These are phyloP conservation scores for Drosophila suzukii DNA, from an alignment of 1,140 invertebrate genomes.

Conservation along the genomic window DNA sequence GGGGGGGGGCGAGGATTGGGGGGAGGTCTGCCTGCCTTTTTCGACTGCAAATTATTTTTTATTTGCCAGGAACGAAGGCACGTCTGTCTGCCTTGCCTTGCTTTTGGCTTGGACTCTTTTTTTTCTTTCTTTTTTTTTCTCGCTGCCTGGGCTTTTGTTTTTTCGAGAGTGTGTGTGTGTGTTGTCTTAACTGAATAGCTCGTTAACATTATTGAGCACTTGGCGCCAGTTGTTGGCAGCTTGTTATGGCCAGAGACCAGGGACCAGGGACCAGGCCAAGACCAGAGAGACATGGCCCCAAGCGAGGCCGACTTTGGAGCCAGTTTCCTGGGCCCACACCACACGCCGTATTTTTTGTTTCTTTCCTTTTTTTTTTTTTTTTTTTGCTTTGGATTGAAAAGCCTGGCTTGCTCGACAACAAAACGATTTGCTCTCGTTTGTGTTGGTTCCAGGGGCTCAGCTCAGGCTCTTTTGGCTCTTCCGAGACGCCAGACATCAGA, in stretches of 20 bases:
- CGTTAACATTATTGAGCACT: slow-evolving; percentile 84
- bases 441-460: slow-evolving; percentile 51
- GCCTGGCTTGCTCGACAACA: slow-evolving; percentile 64
- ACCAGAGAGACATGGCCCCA: slow-evolving; percentile 71
- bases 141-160: slow-evolving; percentile 17
- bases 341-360: slow-evolving; percentile 51
- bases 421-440: slow-evolving; percentile 83
- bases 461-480: neutral
- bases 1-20: neutral
- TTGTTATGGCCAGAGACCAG: slow-evolving; percentile 71
- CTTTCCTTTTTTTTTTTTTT: neutral
- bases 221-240: slow-evolving; percentile 84
- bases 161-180: slow-evolving; percentile 28
- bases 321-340: slow-evolving; percentile 66
- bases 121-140: slow-evolving; percentile 24
- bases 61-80: slow-evolving; percentile 72
- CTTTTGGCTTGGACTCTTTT: slow-evolving; percentile 29
- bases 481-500: neutral
- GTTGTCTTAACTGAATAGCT: slow-evolving; percentile 84
- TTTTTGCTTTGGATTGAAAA: slow-evolving; percentile 3
- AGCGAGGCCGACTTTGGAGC: slow-evolving; percentile 61
- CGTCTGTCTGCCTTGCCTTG: slow-evolving; percentile 63
- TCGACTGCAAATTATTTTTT: slow-evolving; percentile 83
- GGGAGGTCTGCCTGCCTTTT: slow-evolving; percentile 59
- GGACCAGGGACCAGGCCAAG: slow-evolving; percentile 45